Conservation (phyloP, 2,888 invertebrate genomes). For the Philaethria dido region DNA sequence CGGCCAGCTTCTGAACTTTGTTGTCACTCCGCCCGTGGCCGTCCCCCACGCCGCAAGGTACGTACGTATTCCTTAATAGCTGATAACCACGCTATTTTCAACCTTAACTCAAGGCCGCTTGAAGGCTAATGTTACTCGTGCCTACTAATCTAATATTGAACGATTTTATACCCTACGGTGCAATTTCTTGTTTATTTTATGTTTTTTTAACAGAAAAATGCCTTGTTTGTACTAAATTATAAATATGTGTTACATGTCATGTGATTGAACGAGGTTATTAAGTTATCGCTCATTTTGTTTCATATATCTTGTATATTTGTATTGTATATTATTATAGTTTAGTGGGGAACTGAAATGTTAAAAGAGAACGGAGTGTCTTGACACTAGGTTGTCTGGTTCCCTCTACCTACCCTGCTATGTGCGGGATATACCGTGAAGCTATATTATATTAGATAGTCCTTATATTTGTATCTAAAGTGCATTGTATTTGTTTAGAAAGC, state of each 20-base stretch:
- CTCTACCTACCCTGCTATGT: no score
- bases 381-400: no score
- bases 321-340: no score
- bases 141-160: conserved; percentile 30
- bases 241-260: not conserved
- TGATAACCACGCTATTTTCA: conserved; percentile 37
- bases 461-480: not conserved
- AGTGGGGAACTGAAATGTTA: no score
- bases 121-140: conserved; percentile 25
- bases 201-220: not conserved
- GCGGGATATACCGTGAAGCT: no score
- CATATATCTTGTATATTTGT: not conserved
- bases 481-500: not conserved
- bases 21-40: conserved; percentile 66
- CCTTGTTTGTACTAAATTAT: not conserved
- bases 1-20: conserved; percentile 51
- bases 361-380: no score
- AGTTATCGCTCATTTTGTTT: not conserved
- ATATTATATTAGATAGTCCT: not conserved
- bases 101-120: conserved; percentile 37
- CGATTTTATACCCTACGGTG: conserved; percentile 52
- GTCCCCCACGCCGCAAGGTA: conserved; percentile 67
- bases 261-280: not conserved
- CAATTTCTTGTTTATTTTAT: conserved; percentile 31
- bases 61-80: conserved; percentile 48